phyloP scores from a whole-genome alignment of 2,797 vertebrate genomes.

The Threskiornis aethiopicus region DNA sequence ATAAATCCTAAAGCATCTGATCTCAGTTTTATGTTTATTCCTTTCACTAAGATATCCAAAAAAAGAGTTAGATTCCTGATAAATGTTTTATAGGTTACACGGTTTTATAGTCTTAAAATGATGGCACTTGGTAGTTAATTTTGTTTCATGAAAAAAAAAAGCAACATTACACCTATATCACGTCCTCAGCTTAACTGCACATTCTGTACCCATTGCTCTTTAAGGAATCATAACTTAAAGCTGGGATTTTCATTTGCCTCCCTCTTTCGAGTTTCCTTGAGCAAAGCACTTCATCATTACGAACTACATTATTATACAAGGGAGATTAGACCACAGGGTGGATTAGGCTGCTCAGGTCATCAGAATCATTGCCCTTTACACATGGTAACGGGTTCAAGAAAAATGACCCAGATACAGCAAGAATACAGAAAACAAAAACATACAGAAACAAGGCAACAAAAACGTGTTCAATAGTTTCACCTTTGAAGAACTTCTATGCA shows the following conservation, averaged over 20 bases:
- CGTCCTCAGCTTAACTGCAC: neutral
- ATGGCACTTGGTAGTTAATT: slow-evolving; percentile 46
- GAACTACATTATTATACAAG: neutral
- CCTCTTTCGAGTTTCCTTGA: neutral
- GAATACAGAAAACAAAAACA: neutral
- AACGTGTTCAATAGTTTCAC: neutral
- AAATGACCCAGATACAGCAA: neutral
- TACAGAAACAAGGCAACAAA: neutral
- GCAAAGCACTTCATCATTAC: neutral
- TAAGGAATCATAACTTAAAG: neutral
- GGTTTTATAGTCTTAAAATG: slow-evolving; percentile 49
- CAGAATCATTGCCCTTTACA: neutral
- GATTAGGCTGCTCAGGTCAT: neutral
- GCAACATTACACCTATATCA: neutral
- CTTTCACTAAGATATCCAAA: slow-evolving; percentile 10
- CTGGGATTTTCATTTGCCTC: neutral
- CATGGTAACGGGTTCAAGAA: fast-evolving
- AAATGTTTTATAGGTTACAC: slow-evolving; percentile 59
- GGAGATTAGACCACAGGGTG: neutral
- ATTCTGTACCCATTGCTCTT: neutral
- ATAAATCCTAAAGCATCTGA: slow-evolving; percentile 65
- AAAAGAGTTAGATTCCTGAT: slow-evolving; percentile 39
- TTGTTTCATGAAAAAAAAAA: neutral
- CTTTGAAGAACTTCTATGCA: neutral
- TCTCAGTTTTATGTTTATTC: slow-evolving; percentile 55